These are phyloP conservation scores for Dipodomys merriami DNA, from an alignment of 2,113 vertebrate species.

Conservation along the genomic window DNA sequence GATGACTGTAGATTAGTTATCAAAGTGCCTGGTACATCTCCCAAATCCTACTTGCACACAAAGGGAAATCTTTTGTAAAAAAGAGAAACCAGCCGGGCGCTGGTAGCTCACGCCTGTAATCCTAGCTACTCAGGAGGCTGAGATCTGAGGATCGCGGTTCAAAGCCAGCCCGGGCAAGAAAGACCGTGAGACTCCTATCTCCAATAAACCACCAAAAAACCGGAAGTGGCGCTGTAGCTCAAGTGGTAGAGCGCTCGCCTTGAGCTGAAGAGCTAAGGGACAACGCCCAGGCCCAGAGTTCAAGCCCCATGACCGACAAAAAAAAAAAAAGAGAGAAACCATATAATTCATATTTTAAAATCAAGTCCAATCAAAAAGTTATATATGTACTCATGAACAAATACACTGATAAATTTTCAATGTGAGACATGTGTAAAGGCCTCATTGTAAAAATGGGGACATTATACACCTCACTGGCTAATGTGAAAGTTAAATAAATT, in stretches of 20 bases:
- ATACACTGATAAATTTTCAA: neutral
- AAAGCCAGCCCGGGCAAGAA: no score
- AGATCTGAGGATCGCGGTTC: no score
- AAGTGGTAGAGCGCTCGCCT: no score
- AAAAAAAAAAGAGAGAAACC: conserved; percentile 7
- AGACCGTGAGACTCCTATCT: no score
- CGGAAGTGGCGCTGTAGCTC: no score
- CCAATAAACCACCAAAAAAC: no score
- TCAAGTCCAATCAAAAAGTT: conserved; percentile 17
- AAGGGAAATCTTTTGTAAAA: conserved; percentile 33
- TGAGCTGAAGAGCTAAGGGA: no score
- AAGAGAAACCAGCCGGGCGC: neutral
- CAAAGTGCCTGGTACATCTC: neutral
- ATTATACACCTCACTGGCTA: neutral
- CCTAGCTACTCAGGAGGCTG: no score
- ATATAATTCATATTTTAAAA: conserved; percentile 53
- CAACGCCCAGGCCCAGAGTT: no score
- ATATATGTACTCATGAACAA: neutral
- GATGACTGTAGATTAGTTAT: neutral
- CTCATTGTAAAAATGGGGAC: conserved; percentile 9
- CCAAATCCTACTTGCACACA: neutral
- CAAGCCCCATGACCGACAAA: no score
- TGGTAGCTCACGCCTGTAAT: no score
- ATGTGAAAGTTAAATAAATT: conserved; percentile 20
- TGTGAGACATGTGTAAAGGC: neutral